Conservation (phyloP, 2,888 invertebrate species). For the Microchrysa polita region DNA sequence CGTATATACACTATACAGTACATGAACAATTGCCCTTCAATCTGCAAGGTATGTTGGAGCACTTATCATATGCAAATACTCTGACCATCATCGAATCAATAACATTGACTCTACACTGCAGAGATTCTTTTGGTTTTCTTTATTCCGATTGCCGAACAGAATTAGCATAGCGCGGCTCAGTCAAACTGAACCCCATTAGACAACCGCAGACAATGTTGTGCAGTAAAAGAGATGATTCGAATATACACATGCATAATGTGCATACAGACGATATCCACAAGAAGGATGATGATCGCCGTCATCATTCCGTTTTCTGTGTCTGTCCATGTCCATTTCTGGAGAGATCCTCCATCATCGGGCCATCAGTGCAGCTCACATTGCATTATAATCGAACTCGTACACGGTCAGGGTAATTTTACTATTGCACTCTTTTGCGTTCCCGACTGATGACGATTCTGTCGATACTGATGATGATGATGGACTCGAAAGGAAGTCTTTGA, state of each 20-base stretch:
- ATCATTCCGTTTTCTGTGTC: conserved; percentile 10
- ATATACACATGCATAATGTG: too few species aligned
- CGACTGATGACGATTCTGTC: too few species aligned
- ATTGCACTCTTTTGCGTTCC: background rate
- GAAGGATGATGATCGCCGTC: conserved; percentile 10
- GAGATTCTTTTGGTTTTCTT: conserved; percentile 1
- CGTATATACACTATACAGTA: background rate
- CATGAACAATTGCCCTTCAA: conserved; percentile 1
- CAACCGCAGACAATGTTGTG: conserved; percentile 15
- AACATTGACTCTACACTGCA: conserved; percentile 18
- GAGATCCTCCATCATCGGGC: conserved; percentile 30
- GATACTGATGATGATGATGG: too few species aligned
- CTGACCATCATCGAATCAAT: conserved; percentile 31
- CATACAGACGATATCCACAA: too few species aligned
- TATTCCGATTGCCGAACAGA: background rate
- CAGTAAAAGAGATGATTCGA: background rate
- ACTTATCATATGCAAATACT: conserved; percentile 34
- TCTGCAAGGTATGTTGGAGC: background rate
- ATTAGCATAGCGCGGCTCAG: conserved; percentile 24
- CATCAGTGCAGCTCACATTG: conserved; percentile 10
- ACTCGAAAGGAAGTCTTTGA: background rate
- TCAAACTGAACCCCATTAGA: conserved; percentile 17
- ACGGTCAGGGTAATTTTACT: background rate
- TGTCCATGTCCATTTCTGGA: conserved; percentile 24
- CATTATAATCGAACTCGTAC: conserved; percentile 9